These are phyloP conservation scores for Chymomyza costata DNA, from an alignment of 1,140 invertebrate species.

Conservation along the genomic window DNA sequence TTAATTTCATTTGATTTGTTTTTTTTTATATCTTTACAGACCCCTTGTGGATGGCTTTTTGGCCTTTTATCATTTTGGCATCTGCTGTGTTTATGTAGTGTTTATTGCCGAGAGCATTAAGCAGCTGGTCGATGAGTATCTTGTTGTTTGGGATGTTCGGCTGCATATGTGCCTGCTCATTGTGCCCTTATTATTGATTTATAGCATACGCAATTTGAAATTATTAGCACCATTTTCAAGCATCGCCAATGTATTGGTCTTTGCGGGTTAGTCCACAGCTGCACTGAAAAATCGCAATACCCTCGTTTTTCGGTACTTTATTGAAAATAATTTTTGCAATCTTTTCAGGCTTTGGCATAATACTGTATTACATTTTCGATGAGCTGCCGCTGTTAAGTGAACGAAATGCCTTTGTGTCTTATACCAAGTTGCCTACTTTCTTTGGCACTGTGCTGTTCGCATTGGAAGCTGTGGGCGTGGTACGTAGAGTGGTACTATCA, in stretches of 20 bases:
- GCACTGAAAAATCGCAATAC: not conserved
- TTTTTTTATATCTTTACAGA: constrained; percentile 53
- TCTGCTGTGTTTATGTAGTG: constrained; percentile 92
- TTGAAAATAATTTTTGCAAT: not conserved
- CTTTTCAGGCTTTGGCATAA: constrained; percentile 78
- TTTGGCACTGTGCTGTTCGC: constrained; percentile 93
- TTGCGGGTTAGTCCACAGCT: constrained; percentile 76
- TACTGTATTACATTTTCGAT: constrained; percentile 82
- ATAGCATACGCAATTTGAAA: constrained; percentile 86
- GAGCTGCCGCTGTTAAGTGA: constrained; percentile 79
- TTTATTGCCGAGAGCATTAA: constrained; percentile 87
- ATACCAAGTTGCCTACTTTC: constrained; percentile 81
- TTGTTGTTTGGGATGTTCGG: constrained; percentile 71
- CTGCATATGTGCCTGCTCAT: constrained; percentile 78
- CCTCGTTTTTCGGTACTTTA: too few relatives aligned
- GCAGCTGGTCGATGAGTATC: constrained; percentile 77
- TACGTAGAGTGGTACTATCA: constrained; percentile 75
- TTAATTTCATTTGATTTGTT: not conserved
- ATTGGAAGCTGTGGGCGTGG: constrained; percentile 91
- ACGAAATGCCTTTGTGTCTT: constrained; percentile 77
- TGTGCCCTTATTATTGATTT: constrained; percentile 82
- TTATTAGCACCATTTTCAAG: constrained; percentile 87
- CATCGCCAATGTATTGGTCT: constrained; percentile 85
- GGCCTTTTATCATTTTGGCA: constrained; percentile 91
- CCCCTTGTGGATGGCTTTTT: constrained; percentile 82